A percentile compares a stretch with the other conserved stretches of the same genome.
Conservation (phyloP, 2,888 invertebrate genomes). For the Melanchra persicariae region DNA sequence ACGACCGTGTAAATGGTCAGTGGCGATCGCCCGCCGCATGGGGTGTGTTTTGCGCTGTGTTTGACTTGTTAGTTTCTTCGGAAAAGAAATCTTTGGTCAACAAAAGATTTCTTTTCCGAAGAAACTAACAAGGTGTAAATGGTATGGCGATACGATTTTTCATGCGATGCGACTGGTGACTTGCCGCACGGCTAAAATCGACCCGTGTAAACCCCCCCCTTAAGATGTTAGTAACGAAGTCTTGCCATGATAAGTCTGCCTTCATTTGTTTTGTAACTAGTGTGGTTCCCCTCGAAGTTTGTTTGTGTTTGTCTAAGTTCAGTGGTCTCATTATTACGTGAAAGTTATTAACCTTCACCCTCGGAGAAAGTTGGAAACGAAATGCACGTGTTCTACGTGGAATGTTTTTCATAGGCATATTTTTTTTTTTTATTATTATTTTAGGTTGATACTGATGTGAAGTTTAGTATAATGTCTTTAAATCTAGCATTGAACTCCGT, state of each 20-base stretch:
- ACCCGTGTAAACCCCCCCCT: conserved; percentile 40
- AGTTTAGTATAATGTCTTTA: background rate
- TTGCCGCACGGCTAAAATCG: conserved; percentile 43
- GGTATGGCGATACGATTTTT: no score
- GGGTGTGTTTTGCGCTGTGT: no score
- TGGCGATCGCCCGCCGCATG: no score
- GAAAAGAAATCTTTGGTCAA: no score
- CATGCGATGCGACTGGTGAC: no score
- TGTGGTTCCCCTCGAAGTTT: conserved; percentile 15
- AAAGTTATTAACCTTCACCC: conserved; percentile 19
- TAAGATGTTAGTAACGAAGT: background rate
- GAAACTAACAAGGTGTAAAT: no score
- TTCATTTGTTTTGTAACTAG: conserved; percentile 18
- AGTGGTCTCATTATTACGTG: conserved; percentile 21
- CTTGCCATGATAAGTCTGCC: background rate
- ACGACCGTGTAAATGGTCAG: no score
- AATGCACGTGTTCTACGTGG: background rate
- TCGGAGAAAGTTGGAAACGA: conserved; percentile 15
- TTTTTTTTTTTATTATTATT: no score
- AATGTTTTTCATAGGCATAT: background rate
- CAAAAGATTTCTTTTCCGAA: no score
- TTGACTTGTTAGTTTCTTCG: no score
- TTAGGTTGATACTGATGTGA: no score
- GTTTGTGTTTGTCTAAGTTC: conserved; percentile 26
- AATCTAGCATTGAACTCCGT: background rate